Conservation (phyloP, 2,888 invertebrate species). For the Euzetes globulus region DNA sequence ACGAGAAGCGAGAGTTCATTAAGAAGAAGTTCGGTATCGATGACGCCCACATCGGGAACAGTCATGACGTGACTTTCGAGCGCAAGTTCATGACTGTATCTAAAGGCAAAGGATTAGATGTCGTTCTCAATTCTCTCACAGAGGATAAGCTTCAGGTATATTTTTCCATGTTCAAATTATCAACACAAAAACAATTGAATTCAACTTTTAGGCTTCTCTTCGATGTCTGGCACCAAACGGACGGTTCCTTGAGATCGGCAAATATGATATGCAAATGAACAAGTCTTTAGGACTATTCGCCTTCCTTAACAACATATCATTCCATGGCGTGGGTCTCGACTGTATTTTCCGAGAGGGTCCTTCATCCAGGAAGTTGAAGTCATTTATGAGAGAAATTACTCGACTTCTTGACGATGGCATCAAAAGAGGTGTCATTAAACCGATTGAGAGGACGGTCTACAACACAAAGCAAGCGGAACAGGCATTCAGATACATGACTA, state of each 20-base stretch:
- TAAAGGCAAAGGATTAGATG: conserved; percentile 76
- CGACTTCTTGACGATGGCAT: conserved; percentile 80
- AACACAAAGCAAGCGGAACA: conserved; percentile 78
- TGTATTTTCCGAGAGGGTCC: conserved; percentile 76
- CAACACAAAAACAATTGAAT: neutral
- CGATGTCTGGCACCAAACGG: conserved; percentile 86
- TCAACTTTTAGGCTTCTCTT: conserved; percentile 50
- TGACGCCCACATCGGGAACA: conserved; percentile 76
- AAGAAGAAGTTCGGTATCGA: conserved; percentile 76
- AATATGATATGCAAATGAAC: conserved; percentile 89
- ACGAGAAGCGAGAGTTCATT: conserved; percentile 78
- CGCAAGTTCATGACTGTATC: conserved; percentile 75
- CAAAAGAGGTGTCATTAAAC: conserved; percentile 75
- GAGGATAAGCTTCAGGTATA: conserved; percentile 84
- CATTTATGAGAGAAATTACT: conserved; percentile 61
- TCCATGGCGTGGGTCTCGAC: conserved; percentile 94
- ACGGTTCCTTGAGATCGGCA: conserved; percentile 94
- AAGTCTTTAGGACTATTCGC: conserved; percentile 72
- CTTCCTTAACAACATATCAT: conserved; percentile 88
- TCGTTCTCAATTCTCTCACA: conserved; percentile 89
- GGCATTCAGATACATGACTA: conserved; percentile 90
- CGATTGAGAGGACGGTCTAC: conserved; percentile 77
- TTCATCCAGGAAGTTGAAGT: conserved; percentile 48
- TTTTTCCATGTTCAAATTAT: conserved; percentile 47
- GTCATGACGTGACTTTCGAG: conserved; percentile 84